Evolutionary conservation across 2,113 vertebrate species (phyloP).

Genomic region (Daphoenositta chrysoptera): DNA sequence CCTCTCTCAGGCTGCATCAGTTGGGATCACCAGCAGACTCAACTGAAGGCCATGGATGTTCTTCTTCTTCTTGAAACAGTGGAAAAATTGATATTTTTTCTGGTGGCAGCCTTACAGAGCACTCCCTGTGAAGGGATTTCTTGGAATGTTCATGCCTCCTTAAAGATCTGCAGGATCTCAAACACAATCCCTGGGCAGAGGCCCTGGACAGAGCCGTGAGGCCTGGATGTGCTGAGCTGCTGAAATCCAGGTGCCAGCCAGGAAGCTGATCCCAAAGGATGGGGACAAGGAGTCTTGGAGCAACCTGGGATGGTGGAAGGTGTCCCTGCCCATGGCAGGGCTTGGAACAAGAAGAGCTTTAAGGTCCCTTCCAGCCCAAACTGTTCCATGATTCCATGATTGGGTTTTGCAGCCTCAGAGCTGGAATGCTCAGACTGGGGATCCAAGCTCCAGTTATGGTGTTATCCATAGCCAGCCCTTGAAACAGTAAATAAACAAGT

Average conservation of each 20-base stretch:
- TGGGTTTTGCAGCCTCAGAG: rapidly evolving
- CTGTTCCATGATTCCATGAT: neutral
- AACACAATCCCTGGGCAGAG: too few species aligned
- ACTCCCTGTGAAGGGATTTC: neutral
- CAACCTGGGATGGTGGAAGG: rapidly evolving
- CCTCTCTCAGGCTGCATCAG: rapidly evolving
- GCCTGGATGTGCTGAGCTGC: neutral
- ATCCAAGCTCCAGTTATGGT: neutral
- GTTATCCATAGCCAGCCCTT: neutral
- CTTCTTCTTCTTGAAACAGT: neutral
- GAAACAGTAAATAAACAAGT: neutral
- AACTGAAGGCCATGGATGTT: neutral
- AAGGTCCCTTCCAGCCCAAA: neutral
- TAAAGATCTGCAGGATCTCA: neutral
- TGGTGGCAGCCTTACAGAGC: neutral
- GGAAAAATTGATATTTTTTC: neutral
- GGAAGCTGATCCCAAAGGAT: neutral
- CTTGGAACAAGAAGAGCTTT: neutral
- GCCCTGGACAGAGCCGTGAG: rapidly evolving
- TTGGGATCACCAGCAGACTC: neutral
- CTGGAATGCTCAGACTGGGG: rapidly evolving
- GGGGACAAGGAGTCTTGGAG: neutral
- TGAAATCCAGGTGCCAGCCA: rapidly evolving
- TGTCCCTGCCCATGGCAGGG: neutral
- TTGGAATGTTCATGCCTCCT: neutral